Evolutionary conservation across 2,888 invertebrate species (phyloP).

Genomic region (Laothoe populi): DNA sequence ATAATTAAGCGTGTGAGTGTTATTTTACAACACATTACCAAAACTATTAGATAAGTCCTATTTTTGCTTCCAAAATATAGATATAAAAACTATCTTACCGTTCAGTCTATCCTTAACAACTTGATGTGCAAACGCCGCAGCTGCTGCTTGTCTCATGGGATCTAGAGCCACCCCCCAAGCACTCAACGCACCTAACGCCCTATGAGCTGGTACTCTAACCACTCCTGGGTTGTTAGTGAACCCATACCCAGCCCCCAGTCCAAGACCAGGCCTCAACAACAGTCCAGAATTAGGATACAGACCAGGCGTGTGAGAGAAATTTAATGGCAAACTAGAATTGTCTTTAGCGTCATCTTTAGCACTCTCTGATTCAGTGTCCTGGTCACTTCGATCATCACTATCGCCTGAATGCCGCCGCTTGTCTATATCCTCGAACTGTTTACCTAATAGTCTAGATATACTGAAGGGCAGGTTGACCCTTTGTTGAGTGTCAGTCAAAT

Average conservation of each 20-base stretch:
- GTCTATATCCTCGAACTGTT: slow-evolving; percentile 88
- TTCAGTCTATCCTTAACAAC: slow-evolving; percentile 93
- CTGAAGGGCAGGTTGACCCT: slow-evolving; percentile 89
- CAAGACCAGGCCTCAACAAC: slow-evolving; percentile 72
- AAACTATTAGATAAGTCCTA: too few relatives aligned
- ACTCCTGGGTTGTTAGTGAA: slow-evolving; percentile 89
- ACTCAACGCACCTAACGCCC: slow-evolving; percentile 82
- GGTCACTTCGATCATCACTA: slow-evolving; percentile 80
- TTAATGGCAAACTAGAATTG: slow-evolving; percentile 63
- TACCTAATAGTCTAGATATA: slow-evolving; percentile 92
- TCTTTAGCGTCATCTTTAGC: slow-evolving; percentile 76
- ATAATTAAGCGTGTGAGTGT: neutral
- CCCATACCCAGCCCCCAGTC: slow-evolving; percentile 83
- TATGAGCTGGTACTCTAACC: slow-evolving; percentile 92
- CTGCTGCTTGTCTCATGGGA: slow-evolving; percentile 87
- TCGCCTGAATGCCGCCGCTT: slow-evolving; percentile 79
- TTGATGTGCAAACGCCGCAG: slow-evolving; percentile 91
- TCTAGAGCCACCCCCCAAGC: slow-evolving; percentile 86
- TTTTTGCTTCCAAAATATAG: neutral
- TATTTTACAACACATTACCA: neutral
- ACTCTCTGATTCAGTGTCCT: slow-evolving; percentile 81
- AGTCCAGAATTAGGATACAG: slow-evolving; percentile 72
- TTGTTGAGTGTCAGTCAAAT: slow-evolving; percentile 79
- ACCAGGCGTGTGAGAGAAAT: slow-evolving; percentile 73
- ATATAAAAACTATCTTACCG: slow-evolving; percentile 83